Evolutionary conservation across 2,888 invertebrate genomes (phyloP).

Genomic region (Drosophila nr. perissopoda): DNA sequence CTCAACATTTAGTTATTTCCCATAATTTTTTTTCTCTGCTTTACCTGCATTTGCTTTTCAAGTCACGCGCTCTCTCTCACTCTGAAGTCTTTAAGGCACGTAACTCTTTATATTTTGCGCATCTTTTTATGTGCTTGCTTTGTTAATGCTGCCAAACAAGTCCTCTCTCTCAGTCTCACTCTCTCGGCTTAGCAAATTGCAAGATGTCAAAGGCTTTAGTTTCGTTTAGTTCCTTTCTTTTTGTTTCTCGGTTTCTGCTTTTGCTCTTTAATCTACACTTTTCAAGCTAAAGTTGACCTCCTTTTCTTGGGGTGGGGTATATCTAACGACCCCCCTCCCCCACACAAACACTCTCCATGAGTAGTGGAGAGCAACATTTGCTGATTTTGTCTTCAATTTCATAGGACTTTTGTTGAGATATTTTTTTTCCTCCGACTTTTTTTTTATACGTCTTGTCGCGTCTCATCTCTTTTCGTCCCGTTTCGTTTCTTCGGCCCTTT

Average conservation of each 20-base stretch:
- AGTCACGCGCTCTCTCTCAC: conserved; percentile 57
- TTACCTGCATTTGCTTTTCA: conserved; percentile 54
- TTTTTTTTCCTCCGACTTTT: background rate
- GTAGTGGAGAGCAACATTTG: conserved; percentile 24
- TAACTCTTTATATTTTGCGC: conserved; percentile 58
- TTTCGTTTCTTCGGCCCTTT: conserved; percentile 6
- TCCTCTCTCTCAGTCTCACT: background rate
- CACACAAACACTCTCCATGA: background rate
- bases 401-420: conserved; percentile 29
- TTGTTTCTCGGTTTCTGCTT: conserved; percentile 17
- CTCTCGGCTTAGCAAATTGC: conserved; percentile 41
- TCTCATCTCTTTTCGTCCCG: conserved; percentile 10
- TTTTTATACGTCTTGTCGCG: conserved; percentile 10
- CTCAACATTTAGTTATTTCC: background rate
- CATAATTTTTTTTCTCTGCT: conserved; percentile 10
- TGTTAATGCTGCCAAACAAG: conserved; percentile 5
- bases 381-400: conserved; percentile 46
- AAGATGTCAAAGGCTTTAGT: conserved; percentile 60
- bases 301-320: conserved; percentile 29
- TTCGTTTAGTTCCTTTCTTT: conserved; percentile 24
- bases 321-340: background rate
- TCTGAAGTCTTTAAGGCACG: conserved; percentile 44
- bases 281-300: conserved; percentile 42
- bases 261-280: conserved; percentile 46
- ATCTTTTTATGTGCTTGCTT: conserved; percentile 44